Base-by-base conservation (phyloP, 2,113 vertebrate genomes). In the Polypterus bichir region DNA sequence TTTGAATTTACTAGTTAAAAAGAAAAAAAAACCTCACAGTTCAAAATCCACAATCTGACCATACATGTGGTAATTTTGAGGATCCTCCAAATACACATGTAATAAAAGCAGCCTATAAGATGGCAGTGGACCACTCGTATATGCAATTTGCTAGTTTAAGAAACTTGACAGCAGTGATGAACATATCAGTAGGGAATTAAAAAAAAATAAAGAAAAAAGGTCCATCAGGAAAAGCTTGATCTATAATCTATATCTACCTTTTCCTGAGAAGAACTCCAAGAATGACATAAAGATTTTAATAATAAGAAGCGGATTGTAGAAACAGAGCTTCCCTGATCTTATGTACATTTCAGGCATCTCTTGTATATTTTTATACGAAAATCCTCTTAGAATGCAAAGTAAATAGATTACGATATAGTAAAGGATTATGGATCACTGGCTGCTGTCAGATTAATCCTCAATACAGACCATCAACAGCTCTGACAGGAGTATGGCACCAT, bases 351-450 rank as follows among this genome's bases (percentile, higher is more conserved):
- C 79, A 82, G 84, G 81, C 83, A 83, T 82, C 76, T 89, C 83
- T 83, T 87, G 81, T 92, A 85, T 88, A 86, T 90, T 88, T 92
- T 87, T 84, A 85, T 85, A 79, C 79, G 77, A 79, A 91, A 93
- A 93, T 93, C 90, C 86, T 94, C 86, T 93, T 93, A 92, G 88
- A 88, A 89, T 93, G 87, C 88, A 89, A 87, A 92, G 85, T 91
- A 92, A 93, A 93, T 89, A 92, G 91, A 93, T 93, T 92, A 91
- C 82, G 87, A 92, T 91, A 91, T 90, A 88, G 81, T 77, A 79
- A 82, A 85, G 90, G 90, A 94, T 94, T 96, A 93, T 79, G 79
- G 86, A 83, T 89, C 81, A 84, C 86, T 87, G 86, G 83, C 81
- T 87, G 91, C 86, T 93, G 90, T 93, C 91, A 93, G 89, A 92